Evolutionary conservation across 2,113 vertebrate genomes (phyloP).

Genomic region (Prionailurus viverrinus): DNA sequence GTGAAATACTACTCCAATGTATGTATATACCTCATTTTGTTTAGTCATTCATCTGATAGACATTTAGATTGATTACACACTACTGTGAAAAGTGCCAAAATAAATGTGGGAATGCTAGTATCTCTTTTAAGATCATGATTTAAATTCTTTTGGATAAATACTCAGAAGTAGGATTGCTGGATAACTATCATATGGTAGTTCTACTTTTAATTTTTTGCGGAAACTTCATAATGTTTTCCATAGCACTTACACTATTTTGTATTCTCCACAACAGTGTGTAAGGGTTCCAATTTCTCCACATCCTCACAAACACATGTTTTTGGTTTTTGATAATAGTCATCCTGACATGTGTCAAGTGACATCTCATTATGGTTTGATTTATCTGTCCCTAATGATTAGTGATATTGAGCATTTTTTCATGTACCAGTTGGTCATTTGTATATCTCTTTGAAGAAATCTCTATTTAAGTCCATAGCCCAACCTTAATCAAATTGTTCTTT

Average conservation of each 20-base stretch:
- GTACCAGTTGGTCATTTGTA: neutral
- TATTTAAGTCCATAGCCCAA: neutral
- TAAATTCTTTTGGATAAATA: constrained; percentile 7
- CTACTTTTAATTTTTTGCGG: neutral
- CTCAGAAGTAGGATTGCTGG: neutral
- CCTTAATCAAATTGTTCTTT: neutral
- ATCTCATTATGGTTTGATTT: neutral
- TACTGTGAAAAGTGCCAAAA: neutral
- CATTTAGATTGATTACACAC: neutral
- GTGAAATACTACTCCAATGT: neutral
- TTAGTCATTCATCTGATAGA: neutral
- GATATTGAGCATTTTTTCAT: neutral
- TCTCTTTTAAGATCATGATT: neutral
- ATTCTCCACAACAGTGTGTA: neutral
- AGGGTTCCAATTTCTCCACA: neutral
- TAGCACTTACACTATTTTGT: neutral
- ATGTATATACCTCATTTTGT: neutral
- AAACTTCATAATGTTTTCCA: neutral
- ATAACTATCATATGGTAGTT: neutral
- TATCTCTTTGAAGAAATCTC: constrained; percentile 30
- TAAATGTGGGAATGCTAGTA: neutral
- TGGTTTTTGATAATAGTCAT: neutral
- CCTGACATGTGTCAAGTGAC: neutral
- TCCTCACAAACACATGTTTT: neutral
- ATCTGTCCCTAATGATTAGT: neutral